Evolutionary conservation across 2,888 invertebrate species (phyloP), one percentile per base, ranked within the genome.

Genomic region (Brachypterus glaber): DNA sequence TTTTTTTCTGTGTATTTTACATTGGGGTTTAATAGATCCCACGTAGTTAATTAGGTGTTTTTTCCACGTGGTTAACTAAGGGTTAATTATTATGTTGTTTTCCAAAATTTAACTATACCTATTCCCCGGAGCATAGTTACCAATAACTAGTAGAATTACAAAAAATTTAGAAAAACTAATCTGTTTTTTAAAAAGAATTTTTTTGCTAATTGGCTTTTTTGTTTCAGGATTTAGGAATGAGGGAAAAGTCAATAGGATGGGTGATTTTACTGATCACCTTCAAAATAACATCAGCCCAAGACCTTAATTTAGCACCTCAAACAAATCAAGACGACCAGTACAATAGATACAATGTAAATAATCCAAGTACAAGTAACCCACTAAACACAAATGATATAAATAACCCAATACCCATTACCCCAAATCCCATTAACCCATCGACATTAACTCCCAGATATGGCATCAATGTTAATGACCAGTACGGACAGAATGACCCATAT

Each of bases 251-350:
- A 15, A 35, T 43, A 46, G 32, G 38, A 41, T 51, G 51, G 49
- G 30, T 41, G 37, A 40, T 36, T 35, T 17, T 54, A 35, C 42
- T 53, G 33, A 40, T 54, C 39, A 43, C 43, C 37, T 51, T 40
- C 46, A 51, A 42, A 34, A 47, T 43, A 44, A 45, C 43, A 12
- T 17, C 35, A 15, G 53, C 55, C 11, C 57, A 54, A 52, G 57
- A 56, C 40, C 35, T 49, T 29, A 50, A 43, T 37, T 43, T 44
- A 18, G 44, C 43, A 34, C 48, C 46, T 35, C 50, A 47, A 35
- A 47, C 37, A 30, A 41, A 26, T 31, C n/a, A n/a, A n/a, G n/a
- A 36, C 32, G 34, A 47, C 29, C 40, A 44, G 24, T 44, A 39
- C 36, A 49, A 49, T 35, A 40, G 47, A 30, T 46, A 46, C 17